These are phyloP conservation scores for Dryoscopus gambensis DNA, from an alignment of 2,113 vertebrate genomes.

Conservation along the genomic window DNA sequence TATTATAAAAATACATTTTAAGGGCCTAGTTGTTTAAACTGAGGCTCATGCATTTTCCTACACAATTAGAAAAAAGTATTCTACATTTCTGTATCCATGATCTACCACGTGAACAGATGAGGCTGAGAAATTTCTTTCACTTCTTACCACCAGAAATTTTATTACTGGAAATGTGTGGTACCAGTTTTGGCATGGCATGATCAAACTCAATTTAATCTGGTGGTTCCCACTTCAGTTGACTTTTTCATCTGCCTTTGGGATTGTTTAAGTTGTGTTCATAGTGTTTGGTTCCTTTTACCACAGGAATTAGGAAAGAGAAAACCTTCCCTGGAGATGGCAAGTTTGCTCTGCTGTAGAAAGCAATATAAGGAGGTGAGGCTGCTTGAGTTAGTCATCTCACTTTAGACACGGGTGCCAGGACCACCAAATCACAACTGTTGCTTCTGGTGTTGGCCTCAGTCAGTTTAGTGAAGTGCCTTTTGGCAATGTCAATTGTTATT, in stretches of 20 bases:
- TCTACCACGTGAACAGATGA: neutral
- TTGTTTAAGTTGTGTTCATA: neutral
- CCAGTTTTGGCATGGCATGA: neutral
- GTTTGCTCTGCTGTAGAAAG: neutral
- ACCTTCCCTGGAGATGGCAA: neutral
- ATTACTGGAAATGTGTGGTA: neutral
- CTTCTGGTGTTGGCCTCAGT: neutral
- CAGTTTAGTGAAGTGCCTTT: neutral
- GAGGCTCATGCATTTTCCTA: neutral
- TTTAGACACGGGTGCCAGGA: neutral
- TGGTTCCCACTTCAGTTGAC: neutral
- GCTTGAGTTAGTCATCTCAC: neutral
- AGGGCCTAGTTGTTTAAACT: accelerated
- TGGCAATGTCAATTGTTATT: neutral
- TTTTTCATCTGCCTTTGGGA: neutral
- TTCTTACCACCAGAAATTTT: neutral
- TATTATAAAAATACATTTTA: neutral
- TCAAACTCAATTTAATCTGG: too few relatives aligned
- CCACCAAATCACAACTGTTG: neutral
- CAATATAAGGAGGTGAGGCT: neutral
- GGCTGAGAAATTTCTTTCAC: neutral
- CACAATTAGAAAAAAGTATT: neutral
- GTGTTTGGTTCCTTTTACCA: neutral
- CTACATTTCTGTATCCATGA: neutral
- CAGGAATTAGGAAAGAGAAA: neutral